These are phyloP conservation scores for Pteruthius melanotis DNA, from an alignment of 2,113 vertebrate genomes.

Conservation along the genomic window DNA sequence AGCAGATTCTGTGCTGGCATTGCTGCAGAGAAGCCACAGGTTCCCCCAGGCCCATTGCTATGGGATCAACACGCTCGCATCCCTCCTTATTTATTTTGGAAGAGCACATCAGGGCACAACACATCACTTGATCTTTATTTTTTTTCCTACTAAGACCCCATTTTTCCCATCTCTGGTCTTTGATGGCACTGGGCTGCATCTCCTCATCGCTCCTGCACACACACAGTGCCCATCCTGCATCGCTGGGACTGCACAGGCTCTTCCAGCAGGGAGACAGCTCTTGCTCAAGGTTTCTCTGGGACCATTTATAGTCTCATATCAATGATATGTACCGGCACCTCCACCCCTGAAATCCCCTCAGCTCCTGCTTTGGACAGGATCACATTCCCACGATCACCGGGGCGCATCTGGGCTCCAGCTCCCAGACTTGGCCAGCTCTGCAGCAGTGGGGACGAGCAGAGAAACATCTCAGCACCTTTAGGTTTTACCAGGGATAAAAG, in stretches of 20 bases:
- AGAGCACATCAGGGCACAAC: neutral
- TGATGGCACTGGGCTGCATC: neutral
- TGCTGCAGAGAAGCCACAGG: neutral
- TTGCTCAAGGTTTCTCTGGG: accelerated
- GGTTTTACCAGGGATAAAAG: neutral
- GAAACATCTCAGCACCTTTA: neutral
- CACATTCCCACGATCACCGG: accelerated
- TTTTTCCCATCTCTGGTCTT: neutral
- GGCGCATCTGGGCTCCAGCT: neutral
- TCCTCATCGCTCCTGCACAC: accelerated
- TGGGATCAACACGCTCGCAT: accelerated
- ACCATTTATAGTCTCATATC: neutral
- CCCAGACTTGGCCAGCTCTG: neutral
- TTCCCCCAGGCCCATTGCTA: neutral
- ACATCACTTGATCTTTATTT: neutral
- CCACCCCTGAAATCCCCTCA: neutral
- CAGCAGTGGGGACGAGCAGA: neutral
- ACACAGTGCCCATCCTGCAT: neutral
- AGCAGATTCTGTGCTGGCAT: accelerated
- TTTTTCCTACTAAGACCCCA: too few species aligned
- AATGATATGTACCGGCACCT: accelerated
- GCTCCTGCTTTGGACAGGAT: neutral
- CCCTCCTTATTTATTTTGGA: neutral
- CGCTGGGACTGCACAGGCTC: neutral
- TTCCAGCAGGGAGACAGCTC: neutral